Conservation (phyloP, 2,888 invertebrate species). For the Psylliodes chrysocephalus region DNA sequence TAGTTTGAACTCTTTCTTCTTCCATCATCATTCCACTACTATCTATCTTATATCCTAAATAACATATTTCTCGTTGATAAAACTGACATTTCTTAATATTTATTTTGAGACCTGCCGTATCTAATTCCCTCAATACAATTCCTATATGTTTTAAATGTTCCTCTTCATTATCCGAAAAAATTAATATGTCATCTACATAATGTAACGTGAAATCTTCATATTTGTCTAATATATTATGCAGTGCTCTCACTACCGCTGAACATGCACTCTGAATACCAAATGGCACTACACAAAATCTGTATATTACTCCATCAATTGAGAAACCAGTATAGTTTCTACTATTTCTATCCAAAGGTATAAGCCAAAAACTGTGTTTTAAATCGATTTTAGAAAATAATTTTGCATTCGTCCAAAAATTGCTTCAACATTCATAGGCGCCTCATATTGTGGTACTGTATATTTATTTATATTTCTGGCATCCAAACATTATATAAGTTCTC, state of each 20-base stretch:
- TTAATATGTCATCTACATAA: constrained; percentile 1
- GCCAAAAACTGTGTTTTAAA: not conserved
- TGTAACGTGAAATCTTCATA: constrained; percentile 4
- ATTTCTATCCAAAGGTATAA: not conserved
- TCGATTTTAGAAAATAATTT: not conserved
- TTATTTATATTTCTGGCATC: constrained; percentile 6
- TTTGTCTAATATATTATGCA: constrained; percentile 5
- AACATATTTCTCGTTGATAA: too few relatives aligned
- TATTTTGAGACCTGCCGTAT: not conserved
- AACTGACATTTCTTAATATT: too few relatives aligned
- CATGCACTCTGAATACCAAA: not conserved
- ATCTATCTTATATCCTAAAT: too few relatives aligned
- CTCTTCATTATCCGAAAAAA: not conserved
- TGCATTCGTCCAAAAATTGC: not conserved
- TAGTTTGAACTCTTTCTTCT: too few relatives aligned
- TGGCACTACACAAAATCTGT: not conserved
- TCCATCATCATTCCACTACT: too few relatives aligned
- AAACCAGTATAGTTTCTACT: constrained; percentile 6
- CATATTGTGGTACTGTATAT: not conserved
- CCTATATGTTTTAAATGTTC: not conserved
- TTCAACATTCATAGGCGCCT: not conserved
- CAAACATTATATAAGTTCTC: not conserved
- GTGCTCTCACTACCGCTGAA: not conserved
- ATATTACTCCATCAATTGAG: not conserved
- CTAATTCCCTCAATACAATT: not conserved